phyloP scores from a whole-genome alignment of 2,797 vertebrate species.

The Cyprinella venusta region DNA sequence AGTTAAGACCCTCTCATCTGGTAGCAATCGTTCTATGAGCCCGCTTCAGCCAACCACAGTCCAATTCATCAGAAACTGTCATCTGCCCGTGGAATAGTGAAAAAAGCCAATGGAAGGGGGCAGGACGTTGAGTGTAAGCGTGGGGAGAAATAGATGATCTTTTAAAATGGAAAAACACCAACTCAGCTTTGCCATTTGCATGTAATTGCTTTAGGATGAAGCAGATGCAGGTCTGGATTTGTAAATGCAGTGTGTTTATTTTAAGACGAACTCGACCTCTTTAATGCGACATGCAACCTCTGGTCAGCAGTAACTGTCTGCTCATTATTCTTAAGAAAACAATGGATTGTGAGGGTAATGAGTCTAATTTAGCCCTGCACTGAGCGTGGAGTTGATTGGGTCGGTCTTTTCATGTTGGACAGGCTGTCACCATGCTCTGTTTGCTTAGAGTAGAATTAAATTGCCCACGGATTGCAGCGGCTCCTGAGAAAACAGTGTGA shows the following conservation, averaged over 20 bases:
- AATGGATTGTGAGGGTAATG: conserved; percentile 67
- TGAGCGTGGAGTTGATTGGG: conserved; percentile 44
- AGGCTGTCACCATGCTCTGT: conserved; percentile 69
- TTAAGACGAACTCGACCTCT: conserved; percentile 61
- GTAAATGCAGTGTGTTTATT: conserved; percentile 67
- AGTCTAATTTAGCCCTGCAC: conserved; percentile 68
- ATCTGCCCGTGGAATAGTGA: conserved; percentile 69
- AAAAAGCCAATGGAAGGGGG: conserved; percentile 57
- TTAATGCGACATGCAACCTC: conserved; percentile 65
- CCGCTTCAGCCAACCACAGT: conserved; percentile 76
- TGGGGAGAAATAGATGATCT: conserved; percentile 69
- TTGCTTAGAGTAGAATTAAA: conserved; percentile 72
- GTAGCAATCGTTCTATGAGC: conserved; percentile 78
- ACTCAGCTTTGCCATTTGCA: conserved; percentile 69
- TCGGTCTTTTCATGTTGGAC: conserved; percentile 56
- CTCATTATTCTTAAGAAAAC: conserved; percentile 71
- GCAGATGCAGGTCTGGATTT: conserved; percentile 32
- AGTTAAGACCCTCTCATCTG: conserved; percentile 82
- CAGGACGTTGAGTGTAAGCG: conserved; percentile 60
- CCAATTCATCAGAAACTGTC: conserved; percentile 82
- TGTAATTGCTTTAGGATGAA: conserved; percentile 70
- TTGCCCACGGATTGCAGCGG: conserved; percentile 70
- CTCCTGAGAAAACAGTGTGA: conserved; percentile 69
- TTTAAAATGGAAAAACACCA: conserved; percentile 79
- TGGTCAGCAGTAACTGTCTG: conserved; percentile 57